Evolutionary conservation across 2,797 vertebrate species (phyloP), one percentile per base, ranked within the genome.

Genomic region (Nothura maculosa): DNA sequence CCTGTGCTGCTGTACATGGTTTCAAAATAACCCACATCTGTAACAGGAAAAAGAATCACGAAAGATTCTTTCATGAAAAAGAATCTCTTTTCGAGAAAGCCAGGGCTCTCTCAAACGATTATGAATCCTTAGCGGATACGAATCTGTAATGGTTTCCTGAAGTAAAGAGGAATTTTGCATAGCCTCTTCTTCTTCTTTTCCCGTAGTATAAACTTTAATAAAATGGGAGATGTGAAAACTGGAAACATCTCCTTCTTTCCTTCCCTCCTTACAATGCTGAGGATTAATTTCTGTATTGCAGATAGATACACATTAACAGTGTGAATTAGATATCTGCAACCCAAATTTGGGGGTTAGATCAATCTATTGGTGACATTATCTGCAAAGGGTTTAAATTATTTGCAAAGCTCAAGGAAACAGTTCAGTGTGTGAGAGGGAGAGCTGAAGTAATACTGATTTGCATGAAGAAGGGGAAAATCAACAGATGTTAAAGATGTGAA

Each of bases 351-450:
- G 8, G 34, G 19, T 61, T 16, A 7, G 28, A 9, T 67, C 38
- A 15, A 57, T 57, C 17, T 16, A 3, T 7, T 4, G 48, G 78
- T 12, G 38, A 14, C 3, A 1, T 64, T 27, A 19, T 21, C 80
- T 61, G 70, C 54, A 19, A 27, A 88, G 24, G 21, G 9, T 47
- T 86, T 34, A 27, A 40, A 40, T 40, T 10, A 14, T 50, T 19
- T 43, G 8, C 3, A 42, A 25, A 22, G 38, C 47, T 79, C 48
- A 5, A 0, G 2, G 28, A 48, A 82, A 63, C 40, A 69, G 15
- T 0, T 50, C 2, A 17, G 43, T 13, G 32, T 4, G 0, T 4
- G 0, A 70, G 38, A 70, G 28, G 10, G 4, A 28, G 25, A 9
- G 1, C 70, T 19, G 78, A 72, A 43, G 22, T 5, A 38, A 34